phyloP scores from a whole-genome alignment of 53 echinoderm and acorn worm species.

The Holothuria leucospilota region DNA sequence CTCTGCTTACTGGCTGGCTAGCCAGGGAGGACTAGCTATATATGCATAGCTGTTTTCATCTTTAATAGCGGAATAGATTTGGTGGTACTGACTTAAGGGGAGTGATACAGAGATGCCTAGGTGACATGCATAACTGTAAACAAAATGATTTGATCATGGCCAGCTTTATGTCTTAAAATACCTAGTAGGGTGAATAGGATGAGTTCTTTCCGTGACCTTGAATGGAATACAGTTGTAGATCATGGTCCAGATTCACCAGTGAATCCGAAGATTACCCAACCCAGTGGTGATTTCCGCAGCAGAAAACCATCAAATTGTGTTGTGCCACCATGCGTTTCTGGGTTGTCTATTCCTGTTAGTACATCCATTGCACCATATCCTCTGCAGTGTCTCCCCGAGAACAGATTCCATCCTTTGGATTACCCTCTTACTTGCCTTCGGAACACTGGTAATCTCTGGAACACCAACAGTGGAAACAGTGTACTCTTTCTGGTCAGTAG shows the following conservation, averaged over 20 bases:
- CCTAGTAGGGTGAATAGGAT: too few relatives aligned
- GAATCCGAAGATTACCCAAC: conserved; percentile 62
- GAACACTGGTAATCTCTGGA: conserved; percentile 42
- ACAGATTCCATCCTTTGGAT: neutral
- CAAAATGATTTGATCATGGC: too few relatives aligned
- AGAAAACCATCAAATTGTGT: conserved; percentile 43
- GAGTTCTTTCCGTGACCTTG: conserved; percentile 48
- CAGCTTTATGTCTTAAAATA: too few relatives aligned
- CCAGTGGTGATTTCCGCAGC: conserved; percentile 52
- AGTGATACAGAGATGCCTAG: too few relatives aligned
- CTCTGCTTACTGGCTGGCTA: too few relatives aligned
- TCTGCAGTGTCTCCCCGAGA: neutral
- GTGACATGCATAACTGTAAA: too few relatives aligned
- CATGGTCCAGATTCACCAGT: neutral
- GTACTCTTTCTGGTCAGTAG: conserved; percentile 11
- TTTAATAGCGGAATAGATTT: too few relatives aligned
- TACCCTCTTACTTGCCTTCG: neutral
- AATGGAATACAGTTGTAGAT: conserved; percentile 47
- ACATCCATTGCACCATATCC: conserved; percentile 47
- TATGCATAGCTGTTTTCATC: too few relatives aligned
- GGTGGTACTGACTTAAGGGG: too few relatives aligned
- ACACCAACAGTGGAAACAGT: conserved; percentile 53
- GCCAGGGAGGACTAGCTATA: too few relatives aligned
- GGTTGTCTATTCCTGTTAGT: conserved; percentile 41
- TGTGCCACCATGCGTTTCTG: conserved; percentile 32